Evolutionary conservation across 2,888 invertebrate species (phyloP).

Genomic region (Lepidonotus clava): DNA sequence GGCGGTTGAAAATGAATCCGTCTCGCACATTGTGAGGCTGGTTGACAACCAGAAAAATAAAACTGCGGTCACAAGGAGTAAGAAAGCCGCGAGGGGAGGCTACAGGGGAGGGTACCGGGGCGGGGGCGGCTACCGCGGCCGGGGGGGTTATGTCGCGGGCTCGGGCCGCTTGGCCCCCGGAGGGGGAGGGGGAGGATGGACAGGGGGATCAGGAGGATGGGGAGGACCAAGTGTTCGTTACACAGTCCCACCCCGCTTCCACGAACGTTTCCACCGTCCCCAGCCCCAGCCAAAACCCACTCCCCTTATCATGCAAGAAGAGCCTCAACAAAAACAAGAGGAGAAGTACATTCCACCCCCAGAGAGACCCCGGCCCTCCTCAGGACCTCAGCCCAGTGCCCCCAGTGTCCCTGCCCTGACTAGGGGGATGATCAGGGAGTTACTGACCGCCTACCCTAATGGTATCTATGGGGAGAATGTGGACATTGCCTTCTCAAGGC

Average conservation of each 20-base stretch:
- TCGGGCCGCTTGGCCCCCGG: not conserved
- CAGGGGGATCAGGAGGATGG: too few relatives aligned
- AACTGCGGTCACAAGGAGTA: not conserved
- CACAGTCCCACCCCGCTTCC: not conserved
- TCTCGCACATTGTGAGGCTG: not conserved
- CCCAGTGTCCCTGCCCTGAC: slow-evolving; percentile 56
- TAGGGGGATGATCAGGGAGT: slow-evolving; percentile 65
- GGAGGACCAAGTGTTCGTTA: not conserved
- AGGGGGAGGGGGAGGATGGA: not conserved
- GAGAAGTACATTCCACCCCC: not conserved
- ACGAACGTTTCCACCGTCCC: too few relatives aligned
- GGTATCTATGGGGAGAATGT: slow-evolving; percentile 67
- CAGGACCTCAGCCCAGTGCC: not conserved
- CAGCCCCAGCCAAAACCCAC: too few relatives aligned
- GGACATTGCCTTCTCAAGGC: slow-evolving; percentile 66
- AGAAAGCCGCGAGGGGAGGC: not conserved
- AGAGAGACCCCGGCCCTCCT: not conserved
- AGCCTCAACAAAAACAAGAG: too few relatives aligned
- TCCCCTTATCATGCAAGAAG: too few relatives aligned
- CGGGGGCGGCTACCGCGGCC: not conserved
- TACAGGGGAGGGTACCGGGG: not conserved
- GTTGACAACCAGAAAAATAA: slow-evolving; percentile 40
- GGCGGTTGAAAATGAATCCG: slow-evolving; percentile 27
- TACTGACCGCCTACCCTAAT: slow-evolving; percentile 66
- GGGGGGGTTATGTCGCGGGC: slow-evolving; percentile 10